Evolutionary conservation across 2,797 vertebrate species (phyloP).

Genomic region (Sarcoramphus papa): DNA sequence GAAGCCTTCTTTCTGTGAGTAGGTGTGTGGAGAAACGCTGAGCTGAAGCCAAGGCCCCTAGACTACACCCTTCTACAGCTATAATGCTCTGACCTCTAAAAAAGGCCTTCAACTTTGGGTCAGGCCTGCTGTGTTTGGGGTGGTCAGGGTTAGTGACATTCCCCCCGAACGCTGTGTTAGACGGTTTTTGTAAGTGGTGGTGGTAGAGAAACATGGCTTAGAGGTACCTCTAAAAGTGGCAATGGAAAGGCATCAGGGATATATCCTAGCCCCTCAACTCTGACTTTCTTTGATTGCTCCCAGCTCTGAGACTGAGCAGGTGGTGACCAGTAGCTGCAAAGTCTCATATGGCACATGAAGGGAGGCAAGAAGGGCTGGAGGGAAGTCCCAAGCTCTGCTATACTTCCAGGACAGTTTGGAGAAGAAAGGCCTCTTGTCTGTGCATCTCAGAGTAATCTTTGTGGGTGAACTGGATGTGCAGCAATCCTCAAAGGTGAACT

Average conservation of each 20-base stretch:
- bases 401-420: neutral
- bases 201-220: neutral
- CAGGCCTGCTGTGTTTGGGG: fast-evolving
- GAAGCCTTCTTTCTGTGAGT: neutral
- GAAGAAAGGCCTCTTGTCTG: neutral
- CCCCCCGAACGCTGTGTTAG: neutral
- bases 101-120: neutral
- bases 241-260: neutral
- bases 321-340: neutral
- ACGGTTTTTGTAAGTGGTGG: neutral
- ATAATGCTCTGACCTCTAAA: neutral
- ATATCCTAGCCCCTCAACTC: neutral
- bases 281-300: neutral
- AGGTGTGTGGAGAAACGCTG: neutral
- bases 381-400: neutral
- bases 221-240: neutral
- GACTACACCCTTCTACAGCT: neutral
- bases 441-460: neutral
- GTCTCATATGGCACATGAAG: neutral
- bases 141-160: neutral
- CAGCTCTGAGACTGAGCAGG: neutral
- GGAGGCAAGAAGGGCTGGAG: neutral
- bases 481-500: neutral
- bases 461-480: neutral
- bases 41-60: neutral